Evolutionary conservation across 2,797 vertebrate genomes (phyloP).

Genomic region (Taenioides sp.): DNA sequence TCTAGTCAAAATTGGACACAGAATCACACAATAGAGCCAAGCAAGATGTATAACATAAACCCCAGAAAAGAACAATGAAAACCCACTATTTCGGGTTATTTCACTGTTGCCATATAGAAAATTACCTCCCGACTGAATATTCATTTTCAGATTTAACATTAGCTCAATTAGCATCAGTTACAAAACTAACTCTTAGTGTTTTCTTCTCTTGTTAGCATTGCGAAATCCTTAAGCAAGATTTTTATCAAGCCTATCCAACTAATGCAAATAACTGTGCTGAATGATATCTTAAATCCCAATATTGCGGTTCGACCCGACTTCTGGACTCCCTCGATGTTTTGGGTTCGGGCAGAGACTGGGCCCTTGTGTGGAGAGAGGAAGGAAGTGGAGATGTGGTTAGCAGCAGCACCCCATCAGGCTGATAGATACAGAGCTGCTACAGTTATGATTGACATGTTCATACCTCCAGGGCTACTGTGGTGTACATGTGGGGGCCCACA

Average conservation of each 20-base stretch:
- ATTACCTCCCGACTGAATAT: background rate
- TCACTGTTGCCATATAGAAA: background rate
- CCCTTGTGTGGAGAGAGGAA: constrained; percentile 43
- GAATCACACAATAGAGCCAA: background rate
- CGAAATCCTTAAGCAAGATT: background rate
- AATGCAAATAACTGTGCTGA: background rate
- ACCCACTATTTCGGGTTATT: background rate
- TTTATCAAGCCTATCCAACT: background rate
- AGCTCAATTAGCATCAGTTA: background rate
- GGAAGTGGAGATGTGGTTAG: constrained; percentile 43
- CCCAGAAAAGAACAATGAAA: background rate
- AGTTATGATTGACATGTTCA: constrained; percentile 52
- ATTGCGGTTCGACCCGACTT: constrained; percentile 10
- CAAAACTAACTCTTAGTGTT: background rate
- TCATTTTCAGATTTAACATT: background rate
- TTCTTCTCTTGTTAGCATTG: background rate
- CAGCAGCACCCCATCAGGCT: constrained; percentile 33
- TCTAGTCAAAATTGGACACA: background rate
- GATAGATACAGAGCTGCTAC: constrained; percentile 37
- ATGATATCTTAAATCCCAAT: background rate
- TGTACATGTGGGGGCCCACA: constrained; percentile 29
- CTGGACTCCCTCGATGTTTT: constrained; percentile 29
- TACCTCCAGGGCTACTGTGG: constrained; percentile 29
- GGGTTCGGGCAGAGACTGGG: constrained; percentile 30
- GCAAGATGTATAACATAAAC: background rate